Conservation (phyloP, 1,140 invertebrate species). For the Sycobia sp. region DNA sequence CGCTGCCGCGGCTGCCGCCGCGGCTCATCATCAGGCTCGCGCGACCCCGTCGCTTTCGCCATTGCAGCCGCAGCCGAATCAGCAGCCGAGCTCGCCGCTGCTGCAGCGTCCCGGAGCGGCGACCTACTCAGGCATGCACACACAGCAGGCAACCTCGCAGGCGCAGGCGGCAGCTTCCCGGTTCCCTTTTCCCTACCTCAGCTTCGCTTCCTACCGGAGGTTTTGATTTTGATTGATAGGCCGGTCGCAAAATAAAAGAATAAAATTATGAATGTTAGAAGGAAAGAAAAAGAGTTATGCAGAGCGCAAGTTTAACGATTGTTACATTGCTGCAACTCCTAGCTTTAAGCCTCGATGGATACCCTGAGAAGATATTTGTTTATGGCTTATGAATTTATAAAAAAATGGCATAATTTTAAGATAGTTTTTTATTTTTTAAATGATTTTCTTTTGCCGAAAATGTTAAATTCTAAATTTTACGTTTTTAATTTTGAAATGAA, state of each 20-base stretch:
- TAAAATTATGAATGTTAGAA: neutral
- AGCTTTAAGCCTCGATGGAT: constrained; percentile 9
- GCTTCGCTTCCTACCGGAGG: constrained; percentile 55
- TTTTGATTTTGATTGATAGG: constrained; percentile 43
- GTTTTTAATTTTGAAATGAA: neutral
- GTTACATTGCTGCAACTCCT: constrained; percentile 10
- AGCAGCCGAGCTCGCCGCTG: constrained; percentile 42
- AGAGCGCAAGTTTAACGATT: neutral
- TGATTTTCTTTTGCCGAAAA: too few species aligned
- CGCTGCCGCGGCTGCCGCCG: constrained; percentile 43
- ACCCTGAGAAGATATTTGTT: neutral
- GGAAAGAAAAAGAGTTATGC: neutral
- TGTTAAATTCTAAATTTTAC: too few species aligned
- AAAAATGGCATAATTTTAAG: too few species aligned
- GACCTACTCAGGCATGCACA: constrained; percentile 45
- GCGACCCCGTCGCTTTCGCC: constrained; percentile 42
- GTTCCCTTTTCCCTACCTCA: constrained; percentile 56
- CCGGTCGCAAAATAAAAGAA: constrained; percentile 31
- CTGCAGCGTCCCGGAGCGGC: neutral
- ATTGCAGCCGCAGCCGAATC: constrained; percentile 39
- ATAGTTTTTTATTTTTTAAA: too few species aligned
- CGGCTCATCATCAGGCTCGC: constrained; percentile 33
- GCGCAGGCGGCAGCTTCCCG: constrained; percentile 45
- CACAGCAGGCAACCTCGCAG: constrained; percentile 42
- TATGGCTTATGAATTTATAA: too few species aligned